Conservation (phyloP, 2,113 vertebrate species). For the Rhea pennata region DNA sequence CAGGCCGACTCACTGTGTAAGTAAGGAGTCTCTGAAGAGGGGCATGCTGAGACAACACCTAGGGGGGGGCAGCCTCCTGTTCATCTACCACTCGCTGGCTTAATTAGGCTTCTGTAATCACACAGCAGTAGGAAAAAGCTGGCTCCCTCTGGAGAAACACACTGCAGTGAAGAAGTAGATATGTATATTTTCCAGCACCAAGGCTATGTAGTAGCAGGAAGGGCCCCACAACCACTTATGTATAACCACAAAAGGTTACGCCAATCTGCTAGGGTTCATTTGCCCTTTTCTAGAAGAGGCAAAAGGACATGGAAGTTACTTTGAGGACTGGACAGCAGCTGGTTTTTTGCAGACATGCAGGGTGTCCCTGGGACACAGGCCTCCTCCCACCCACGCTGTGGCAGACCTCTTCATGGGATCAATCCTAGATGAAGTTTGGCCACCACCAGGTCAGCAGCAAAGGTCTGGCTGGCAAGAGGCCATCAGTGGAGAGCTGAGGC, state of each 20-base stretch:
- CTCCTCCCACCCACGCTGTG: not conserved
- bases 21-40: not conserved
- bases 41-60: not conserved
- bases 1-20: not conserved
- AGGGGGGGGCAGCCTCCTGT: not conserved
- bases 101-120: conserved; percentile 5
- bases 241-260: not conserved
- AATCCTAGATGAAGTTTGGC: not conserved
- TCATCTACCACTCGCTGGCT: not conserved
- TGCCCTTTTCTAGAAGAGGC: not conserved
- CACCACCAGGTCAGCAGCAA: not conserved
- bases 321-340: not conserved
- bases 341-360: not conserved
- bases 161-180: not conserved
- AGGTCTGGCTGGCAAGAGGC: not conserved
- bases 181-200: not conserved
- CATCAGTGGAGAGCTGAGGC: no score
- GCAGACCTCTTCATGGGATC: not conserved
- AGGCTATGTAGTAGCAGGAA: not conserved
- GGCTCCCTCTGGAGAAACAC: not conserved
- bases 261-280: fast-evolving
- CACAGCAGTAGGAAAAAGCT: not conserved
- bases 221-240: not conserved
- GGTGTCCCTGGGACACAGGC: not conserved
- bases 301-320: not conserved